phyloP scores from a whole-genome alignment of 2,888 invertebrate genomes.

The Kryphioiulus occultus region DNA sequence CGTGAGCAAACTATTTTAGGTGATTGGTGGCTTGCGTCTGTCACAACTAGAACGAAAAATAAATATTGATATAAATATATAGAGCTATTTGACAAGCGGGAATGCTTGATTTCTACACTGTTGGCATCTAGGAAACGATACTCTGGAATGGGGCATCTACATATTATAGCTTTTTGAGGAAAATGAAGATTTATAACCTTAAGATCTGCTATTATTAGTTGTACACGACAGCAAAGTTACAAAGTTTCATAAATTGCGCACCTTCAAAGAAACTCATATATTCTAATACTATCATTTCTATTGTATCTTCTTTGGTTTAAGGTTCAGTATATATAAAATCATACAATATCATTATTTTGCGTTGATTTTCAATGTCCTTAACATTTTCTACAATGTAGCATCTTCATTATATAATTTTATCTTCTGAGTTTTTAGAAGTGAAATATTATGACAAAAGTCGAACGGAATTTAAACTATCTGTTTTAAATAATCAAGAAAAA shows the following conservation, averaged over 20 bases:
- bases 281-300: too few species aligned
- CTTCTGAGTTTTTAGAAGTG: too few species aligned
- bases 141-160: background rate
- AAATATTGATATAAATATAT: conserved; percentile 39
- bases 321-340: too few species aligned
- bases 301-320: too few species aligned
- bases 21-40: background rate
- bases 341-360: too few species aligned
- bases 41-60: background rate
- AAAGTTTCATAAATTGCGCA: background rate
- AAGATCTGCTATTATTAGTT: background rate
- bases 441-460: too few species aligned
- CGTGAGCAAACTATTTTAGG: background rate
- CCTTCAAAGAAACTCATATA: background rate
- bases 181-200: conserved; percentile 10
- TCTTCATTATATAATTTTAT: too few species aligned
- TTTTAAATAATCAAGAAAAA: too few species aligned
- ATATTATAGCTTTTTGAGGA: background rate
- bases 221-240: background rate
- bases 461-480: too few species aligned
- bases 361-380: too few species aligned
- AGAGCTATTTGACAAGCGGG: background rate
- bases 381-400: too few species aligned
- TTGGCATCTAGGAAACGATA: background rate
- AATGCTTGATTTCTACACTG: background rate